Evolutionary conservation across 1,140 invertebrate genomes (phyloP), one percentile per base, ranked within the genome.

Genomic region (Pogonomyrmex californicus): DNA sequence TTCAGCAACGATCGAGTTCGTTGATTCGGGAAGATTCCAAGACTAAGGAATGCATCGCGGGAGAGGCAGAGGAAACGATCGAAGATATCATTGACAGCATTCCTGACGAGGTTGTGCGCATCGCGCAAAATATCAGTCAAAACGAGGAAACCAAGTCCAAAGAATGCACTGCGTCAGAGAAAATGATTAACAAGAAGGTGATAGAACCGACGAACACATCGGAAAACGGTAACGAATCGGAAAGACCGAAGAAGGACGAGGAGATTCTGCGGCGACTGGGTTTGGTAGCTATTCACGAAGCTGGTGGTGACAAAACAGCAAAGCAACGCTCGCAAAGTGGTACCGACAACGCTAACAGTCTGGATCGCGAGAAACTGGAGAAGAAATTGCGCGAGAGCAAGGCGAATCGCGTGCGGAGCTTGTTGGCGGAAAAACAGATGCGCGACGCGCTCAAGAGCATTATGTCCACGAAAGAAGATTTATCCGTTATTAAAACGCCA

Each of bases 361-460:
- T 92, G 14, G 88, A 93, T 9, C 90, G 93, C 0, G 94, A 94
- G 33, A 93, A 93, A 41, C 63, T 95, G 7, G 94, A 95, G 86
- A 94, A 94, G 14, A 92, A 95, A 41, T 60, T 94, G 10, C 92
- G 92, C 6, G 94, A 94, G 44, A 94, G 93, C 58, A 95, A 94
- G 36, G 94, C 94, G 0, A 94, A 95, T 44, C 88, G 94, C 12
- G 93, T 94, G 30, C 92, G 94, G 23, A 94, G 94, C 82, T 70
- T 95, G 6, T 14, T 94, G n/a, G 94, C 94, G 4, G 94, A 95
- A 41, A 95, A 95, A n/a, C 94, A 95, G 81, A 94, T 94, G 94
- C 92, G 94, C 0, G 94, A 95, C 49, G 92, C 94, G 4, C 70
- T 94, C 3, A 93, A 95, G 47, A 94, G 93, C 62, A 95, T 94